phyloP scores from a whole-genome alignment of 2,797 vertebrate species.

The Sciurus carolinensis region DNA sequence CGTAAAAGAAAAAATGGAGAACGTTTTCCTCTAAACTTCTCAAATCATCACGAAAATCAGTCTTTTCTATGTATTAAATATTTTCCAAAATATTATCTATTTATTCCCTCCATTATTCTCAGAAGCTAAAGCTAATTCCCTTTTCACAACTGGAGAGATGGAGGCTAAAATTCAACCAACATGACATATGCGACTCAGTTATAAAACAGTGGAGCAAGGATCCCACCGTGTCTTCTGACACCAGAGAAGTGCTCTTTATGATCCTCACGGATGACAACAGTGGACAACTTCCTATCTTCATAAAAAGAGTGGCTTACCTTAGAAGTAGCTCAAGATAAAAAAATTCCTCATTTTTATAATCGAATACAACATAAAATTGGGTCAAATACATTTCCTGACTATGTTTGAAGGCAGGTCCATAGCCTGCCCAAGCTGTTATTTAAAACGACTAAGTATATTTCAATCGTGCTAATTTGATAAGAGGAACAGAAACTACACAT shows the following conservation, averaged over 20 bases:
- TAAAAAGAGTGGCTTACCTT: not conserved
- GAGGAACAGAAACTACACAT: not conserved
- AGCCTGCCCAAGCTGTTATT: not conserved
- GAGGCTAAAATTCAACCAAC: not conserved
- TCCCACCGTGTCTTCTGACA: not conserved
- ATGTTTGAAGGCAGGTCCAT: not conserved
- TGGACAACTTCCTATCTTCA: not conserved
- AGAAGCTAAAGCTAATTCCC: not conserved
- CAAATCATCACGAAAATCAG: not conserved
- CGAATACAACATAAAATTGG: not conserved
- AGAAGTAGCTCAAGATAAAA: not conserved
- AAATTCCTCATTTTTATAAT: not conserved
- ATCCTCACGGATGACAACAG: not conserved
- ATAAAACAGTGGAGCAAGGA: not conserved
- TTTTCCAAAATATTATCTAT: constrained; percentile 23
- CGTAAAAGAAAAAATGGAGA: not conserved
- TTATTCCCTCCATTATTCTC: not conserved
- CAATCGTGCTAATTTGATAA: constrained; percentile 24
- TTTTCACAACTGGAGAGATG: not conserved
- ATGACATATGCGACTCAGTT: not conserved
- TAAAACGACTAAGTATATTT: constrained; percentile 27
- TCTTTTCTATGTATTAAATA: not conserved
- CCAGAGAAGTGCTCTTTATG: not conserved
- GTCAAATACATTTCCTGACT: constrained; percentile 22
- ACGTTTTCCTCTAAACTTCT: not conserved